These are phyloP conservation scores for Aeoliscus strigatus DNA, from an alignment of 2,797 vertebrate genomes.

Conservation along the genomic window DNA sequence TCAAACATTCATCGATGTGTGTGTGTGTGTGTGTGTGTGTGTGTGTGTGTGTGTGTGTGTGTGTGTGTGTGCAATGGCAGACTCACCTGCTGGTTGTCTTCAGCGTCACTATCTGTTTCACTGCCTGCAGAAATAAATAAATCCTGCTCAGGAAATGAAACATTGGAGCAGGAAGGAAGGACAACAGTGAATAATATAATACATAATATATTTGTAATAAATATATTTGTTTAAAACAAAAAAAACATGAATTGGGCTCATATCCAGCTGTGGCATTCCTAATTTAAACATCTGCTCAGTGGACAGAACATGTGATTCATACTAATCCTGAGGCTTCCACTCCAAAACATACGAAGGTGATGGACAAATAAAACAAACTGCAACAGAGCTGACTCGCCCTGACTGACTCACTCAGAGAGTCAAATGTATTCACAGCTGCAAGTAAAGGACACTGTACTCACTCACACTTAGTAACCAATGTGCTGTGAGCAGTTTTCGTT, in stretches of 20 bases:
- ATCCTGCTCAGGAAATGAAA: neutral
- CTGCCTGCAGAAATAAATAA: slow-evolving; percentile 78
- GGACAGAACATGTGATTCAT: neutral
- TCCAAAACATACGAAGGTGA: neutral
- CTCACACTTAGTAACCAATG: too few relatives aligned
- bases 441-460: too few relatives aligned
- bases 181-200: too few relatives aligned
- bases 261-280: neutral
- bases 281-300: neutral
- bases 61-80: neutral
- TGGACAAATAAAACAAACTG: slow-evolving; percentile 2
- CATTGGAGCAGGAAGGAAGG: neutral
- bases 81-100: slow-evolving; percentile 82
- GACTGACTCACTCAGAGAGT: slow-evolving; percentile 44
- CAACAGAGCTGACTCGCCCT: slow-evolving; percentile 45
- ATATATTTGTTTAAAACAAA: neutral
- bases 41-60: slow-evolving; percentile 1
- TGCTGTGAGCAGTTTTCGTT: too few relatives aligned
- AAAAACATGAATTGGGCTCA: neutral
- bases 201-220: too few relatives aligned
- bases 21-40: too few relatives aligned
- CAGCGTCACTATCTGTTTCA: slow-evolving; percentile 89
- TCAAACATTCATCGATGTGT: neutral
- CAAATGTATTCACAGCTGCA: neutral
- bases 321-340: neutral